These are phyloP conservation scores for Hylaeus volcanicus DNA, from an alignment of 1,140 invertebrate genomes.

Conservation along the genomic window DNA sequence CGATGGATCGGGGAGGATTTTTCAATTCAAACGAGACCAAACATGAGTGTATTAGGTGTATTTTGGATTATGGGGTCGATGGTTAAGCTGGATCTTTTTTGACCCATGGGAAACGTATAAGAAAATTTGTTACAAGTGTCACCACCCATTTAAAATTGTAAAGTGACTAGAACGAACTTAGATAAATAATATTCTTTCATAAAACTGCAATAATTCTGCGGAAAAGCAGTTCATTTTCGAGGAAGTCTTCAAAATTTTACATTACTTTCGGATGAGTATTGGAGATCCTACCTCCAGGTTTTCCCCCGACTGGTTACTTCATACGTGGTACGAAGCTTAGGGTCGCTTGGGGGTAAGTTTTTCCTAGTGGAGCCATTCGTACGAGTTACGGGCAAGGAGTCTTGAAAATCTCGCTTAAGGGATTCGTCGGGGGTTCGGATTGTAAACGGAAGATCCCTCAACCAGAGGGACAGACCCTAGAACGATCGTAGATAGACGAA, in stretches of 20 bases:
- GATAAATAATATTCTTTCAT: too few relatives aligned
- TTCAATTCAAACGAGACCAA: too few relatives aligned
- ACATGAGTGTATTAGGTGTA: too few relatives aligned
- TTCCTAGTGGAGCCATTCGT: slow-evolving; percentile 60
- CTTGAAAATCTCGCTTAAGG: slow-evolving; percentile 72
- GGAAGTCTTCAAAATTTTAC: slow-evolving; percentile 7
- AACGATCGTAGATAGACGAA: slow-evolving; percentile 66
- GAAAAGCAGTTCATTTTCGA: not conserved
- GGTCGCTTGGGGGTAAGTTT: slow-evolving; percentile 52
- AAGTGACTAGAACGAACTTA: too few relatives aligned
- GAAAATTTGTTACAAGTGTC: too few relatives aligned
- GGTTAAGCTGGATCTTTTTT: too few relatives aligned
- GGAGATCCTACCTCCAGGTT: slow-evolving; percentile 10
- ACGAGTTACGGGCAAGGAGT: slow-evolving; percentile 68
- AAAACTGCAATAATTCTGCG: not conserved
- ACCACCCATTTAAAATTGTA: too few relatives aligned
- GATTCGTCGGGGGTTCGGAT: slow-evolving; percentile 58
- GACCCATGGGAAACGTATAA: too few relatives aligned
- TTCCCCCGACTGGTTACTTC: slow-evolving; percentile 6
- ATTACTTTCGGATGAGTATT: slow-evolving; percentile 15
- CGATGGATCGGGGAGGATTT: too few relatives aligned
- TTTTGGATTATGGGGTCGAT: too few relatives aligned
- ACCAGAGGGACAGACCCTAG: slow-evolving; percentile 53
- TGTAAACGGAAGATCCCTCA: slow-evolving; percentile 63
- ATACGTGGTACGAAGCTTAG: slow-evolving; percentile 33